phyloP scores from a whole-genome alignment of 2,113 vertebrate species.

The Nyctereutes procyonoides region DNA sequence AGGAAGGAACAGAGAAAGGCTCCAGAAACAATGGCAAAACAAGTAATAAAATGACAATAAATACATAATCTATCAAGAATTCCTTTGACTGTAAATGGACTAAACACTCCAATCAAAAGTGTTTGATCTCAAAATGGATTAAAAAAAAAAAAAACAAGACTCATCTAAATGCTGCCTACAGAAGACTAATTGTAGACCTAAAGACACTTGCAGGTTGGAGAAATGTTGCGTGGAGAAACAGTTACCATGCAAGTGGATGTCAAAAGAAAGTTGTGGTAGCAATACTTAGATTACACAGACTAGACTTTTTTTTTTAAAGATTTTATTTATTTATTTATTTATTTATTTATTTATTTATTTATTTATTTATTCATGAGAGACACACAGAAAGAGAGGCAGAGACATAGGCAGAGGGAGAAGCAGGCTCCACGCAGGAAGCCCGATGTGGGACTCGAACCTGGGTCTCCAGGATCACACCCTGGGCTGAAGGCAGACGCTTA shows the following conservation, averaged over 20 bases:
- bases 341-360: too few species aligned
- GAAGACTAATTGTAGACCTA: not conserved
- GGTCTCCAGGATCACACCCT: too few species aligned
- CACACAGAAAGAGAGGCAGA: too few species aligned
- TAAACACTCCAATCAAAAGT: not conserved
- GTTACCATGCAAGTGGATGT: not conserved
- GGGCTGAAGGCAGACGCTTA: too few species aligned
- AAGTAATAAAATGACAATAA: not conserved
- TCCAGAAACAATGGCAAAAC: not conserved
- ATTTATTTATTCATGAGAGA: too few species aligned
- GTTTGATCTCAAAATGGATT: not conserved
- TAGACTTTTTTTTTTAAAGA: not conserved
- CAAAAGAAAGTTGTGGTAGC: not conserved
- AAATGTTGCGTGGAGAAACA: not conserved
- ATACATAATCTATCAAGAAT: not conserved
- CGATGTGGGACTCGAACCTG: too few species aligned
- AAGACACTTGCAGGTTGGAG: not conserved
- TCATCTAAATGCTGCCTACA: not conserved
- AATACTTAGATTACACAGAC: not conserved
- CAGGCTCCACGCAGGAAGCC: too few species aligned
- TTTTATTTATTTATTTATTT: too few species aligned
- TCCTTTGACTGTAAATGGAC: not conserved
- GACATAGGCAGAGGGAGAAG: too few species aligned
- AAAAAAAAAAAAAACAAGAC: not conserved
- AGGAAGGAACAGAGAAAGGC: not conserved